Evolutionary conservation across 1,140 invertebrate species (phyloP), one percentile per base, ranked within the genome.

Genomic region (Philotrypesis tridentata): DNA sequence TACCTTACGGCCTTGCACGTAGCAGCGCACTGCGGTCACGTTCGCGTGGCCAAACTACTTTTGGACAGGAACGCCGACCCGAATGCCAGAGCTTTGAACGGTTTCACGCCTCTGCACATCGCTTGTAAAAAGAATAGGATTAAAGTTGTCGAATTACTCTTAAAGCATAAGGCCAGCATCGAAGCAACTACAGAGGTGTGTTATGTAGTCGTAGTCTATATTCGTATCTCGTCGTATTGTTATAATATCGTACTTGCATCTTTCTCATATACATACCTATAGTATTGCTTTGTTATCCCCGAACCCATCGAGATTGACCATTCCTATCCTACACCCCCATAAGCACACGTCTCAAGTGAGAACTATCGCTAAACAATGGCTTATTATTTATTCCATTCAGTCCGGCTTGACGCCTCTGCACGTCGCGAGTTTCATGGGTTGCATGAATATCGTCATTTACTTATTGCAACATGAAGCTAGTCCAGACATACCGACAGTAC

Each of bases 41-140:
- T 98, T 25, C 93, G 96, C 86, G 98, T 99, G 11, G 98, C 98
- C 2, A 99, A 99, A 92, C 92, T 99, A 29, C 92, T 99, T 21
- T 93, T 99, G 71, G 98, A 96, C 83, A 94, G 97, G 88, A 97
- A 98, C 85, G 98, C 98, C n/a, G 98, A 99, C 92, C 96, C 98
- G 0, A 99, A 99, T 91, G 96, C 98, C 0, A 93, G 98, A 70
- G 99, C 99, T 68, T 93, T 99, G 29, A 99, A 99, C 90, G 99
- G 99, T 17, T 99, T 99, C 89, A 99, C 98, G 0, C 98, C 99
- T 0, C 93, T 99, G 68, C 98, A 99, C 88, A 99, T 99, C 89
- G 99, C 99, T 48, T 99, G 98, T 91, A 99, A 99, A 92, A 99
- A 99, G 92, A 99, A 99, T 92, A 93, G 98, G 43, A 97, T 99